A percentile compares a stretch with the other conserved stretches of the same genome.
Evolutionary conservation across 2,113 vertebrate genomes (phyloP).

Genomic region (Clarias magur): DNA sequence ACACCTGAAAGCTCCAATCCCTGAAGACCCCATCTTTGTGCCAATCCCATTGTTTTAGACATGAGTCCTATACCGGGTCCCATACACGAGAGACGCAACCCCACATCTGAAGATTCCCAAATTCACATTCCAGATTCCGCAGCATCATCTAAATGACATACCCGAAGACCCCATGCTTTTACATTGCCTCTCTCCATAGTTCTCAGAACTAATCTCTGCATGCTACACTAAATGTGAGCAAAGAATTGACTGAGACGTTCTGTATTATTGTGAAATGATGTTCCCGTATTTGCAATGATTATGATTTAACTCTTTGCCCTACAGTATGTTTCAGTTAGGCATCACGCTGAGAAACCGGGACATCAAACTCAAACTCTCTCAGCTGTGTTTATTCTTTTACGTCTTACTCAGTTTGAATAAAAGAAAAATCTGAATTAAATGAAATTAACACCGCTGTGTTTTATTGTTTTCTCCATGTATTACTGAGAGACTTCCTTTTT

Average conservation of each 20-base stretch:
- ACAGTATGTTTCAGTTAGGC: neutral
- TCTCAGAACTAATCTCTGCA: neutral
- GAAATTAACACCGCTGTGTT: neutral
- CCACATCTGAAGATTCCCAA: neutral
- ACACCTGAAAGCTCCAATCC: neutral
- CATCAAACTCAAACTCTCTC: neutral
- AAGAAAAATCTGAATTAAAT: neutral
- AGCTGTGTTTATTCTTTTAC: neutral
- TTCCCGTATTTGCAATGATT: neutral
- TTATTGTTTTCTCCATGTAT: constrained; percentile 5
- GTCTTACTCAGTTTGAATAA: neutral
- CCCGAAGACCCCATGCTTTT: neutral
- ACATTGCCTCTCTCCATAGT: neutral
- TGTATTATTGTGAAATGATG: neutral
- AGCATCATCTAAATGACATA: neutral
- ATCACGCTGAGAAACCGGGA: neutral
- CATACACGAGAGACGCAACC: neutral
- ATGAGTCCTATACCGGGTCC: neutral
- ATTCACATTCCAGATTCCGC: neutral
- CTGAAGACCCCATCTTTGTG: neutral
- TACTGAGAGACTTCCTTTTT: neutral
- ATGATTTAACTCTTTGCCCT: neutral
- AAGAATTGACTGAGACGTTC: neutral
- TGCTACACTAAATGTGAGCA: neutral
- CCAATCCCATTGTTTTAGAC: neutral